Base-by-base conservation (phyloP, 2,113 vertebrate genomes). In the Perccottus glenii region DNA sequence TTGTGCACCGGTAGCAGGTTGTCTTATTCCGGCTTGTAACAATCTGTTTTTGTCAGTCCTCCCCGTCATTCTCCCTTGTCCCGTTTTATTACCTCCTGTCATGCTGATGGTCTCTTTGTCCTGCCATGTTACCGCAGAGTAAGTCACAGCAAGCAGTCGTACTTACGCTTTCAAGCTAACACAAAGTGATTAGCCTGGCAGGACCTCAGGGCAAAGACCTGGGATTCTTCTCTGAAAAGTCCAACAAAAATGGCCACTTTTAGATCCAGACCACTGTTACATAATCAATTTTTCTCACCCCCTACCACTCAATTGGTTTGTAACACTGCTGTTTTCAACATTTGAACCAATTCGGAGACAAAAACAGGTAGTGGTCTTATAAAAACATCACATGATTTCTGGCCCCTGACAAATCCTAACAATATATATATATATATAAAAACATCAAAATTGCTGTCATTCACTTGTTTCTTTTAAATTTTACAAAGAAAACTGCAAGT, bases 11-110 rank as follows among this genome's bases (percentile, higher is more conserved):
- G 61, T 52, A 57, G 69, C 42, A 4, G 56, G 67, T 11, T 11
- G 45, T 45, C 62, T 77, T 58, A 42, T 53, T 57, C 47, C 51
- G 46, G 27, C 51, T 16, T 67, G 73, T 71, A 76, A 72, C 40
- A 16, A 33, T 74, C 51, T 58, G 69, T 83, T 80, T 62, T n/a
- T 14, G 46, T 87, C 77, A 68, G 40, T 78, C 63, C 44, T 51
- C 35, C 14, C 63, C 9, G 16, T 66, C 55, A 65, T 47, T 3
- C 2, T 8, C 33, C 19, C 33, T 4, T 5, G 3, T 56, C 51
- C 16, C 11, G 7, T 4, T 6, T 56, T 44, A 7, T 11, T 11
- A 27, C 35, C n/a, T 35, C 45, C 36, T 27, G 19, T 27, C 19
- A 27, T 27, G 19, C 19, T 27, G 19, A 27, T 27, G 19, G 19